Evolutionary conservation across 37 sponge, comb jelly and placozoan species (phyloP).

Genomic region (Chondrosia reniformis): DNA sequence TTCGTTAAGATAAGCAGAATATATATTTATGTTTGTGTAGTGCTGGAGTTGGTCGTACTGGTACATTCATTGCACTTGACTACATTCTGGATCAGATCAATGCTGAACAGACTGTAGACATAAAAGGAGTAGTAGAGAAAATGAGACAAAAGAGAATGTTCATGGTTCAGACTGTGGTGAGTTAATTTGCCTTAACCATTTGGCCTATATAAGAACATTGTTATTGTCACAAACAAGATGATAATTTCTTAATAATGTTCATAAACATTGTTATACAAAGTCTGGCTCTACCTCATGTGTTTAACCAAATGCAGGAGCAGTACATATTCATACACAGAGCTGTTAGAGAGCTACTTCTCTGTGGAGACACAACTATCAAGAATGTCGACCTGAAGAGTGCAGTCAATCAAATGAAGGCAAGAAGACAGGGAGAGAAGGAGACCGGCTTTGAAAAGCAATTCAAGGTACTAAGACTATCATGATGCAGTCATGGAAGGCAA

Average conservation of each 20-base stretch:
- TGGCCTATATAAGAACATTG: too few relatives aligned
- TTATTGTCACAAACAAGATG: too few relatives aligned
- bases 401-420: constrained; percentile 6
- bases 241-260: too few relatives aligned
- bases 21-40: constrained; percentile 21
- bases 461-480: constrained; percentile 13
- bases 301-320: neutral
- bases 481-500: too few relatives aligned
- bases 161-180: constrained; percentile 66
- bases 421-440: constrained; percentile 2
- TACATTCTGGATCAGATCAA: constrained; percentile 51
- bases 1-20: neutral
- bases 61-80: constrained; percentile 64
- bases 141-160: constrained; percentile 64
- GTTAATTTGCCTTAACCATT: neutral
- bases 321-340: constrained; percentile 14
- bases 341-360: constrained; percentile 10
- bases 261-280: too few relatives aligned
- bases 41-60: constrained; percentile 84
- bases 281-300: too few relatives aligned
- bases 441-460: constrained; percentile 8
- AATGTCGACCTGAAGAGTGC: neutral
- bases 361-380: constrained; percentile 15
- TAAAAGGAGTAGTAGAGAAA: constrained; percentile 34
- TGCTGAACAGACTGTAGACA: constrained; percentile 44